Base-by-base conservation (phyloP, 2,113 vertebrate species). In the Oryzias celebensis region DNA sequence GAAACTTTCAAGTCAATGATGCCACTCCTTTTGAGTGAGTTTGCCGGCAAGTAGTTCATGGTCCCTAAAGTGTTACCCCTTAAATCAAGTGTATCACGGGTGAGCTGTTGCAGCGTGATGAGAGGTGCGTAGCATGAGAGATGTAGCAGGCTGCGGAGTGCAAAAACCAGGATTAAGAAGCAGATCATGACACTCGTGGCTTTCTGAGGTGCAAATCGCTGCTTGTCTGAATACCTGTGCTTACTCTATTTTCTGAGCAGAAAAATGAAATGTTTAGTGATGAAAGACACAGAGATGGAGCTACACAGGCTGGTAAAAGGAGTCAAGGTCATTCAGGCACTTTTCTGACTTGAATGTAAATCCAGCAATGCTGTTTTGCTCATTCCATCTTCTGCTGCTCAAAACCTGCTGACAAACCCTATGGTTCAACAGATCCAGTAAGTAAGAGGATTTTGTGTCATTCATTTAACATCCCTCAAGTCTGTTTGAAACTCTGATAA, bases 361-460 rank as follows among this genome's bases (percentile, higher is more conserved):
- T 86, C 86, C 86, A 87, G 82, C 86, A 87, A 71, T 83, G 83
- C 73, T 79, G 75, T 86, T 86, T 71, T 77, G 72, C 66, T 85
- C 85, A 88, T 88, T 85, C 83, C 66, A 58, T 56, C 75, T 31
- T 50, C 58, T 3, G 71, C 75, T 46, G 62, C 71, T 66, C 3
- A 1, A 57, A 82, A 83, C 85, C 65, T 83, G 86, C 86, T 86
- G 86, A 88, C 71, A 47, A 68, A n/a, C 68, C 61, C 43, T 57
- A 61, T 47, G 36, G 42, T 80, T 77, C 57, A 3, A 24, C 75
- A 84, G 78, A 80, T 77, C 49, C 75, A 72, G 79, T 62, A 69
- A 64, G 52, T 78, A 78, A 77, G 68, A 84, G 78, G 81, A 85
- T 82, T 86, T 78, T 70, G 57, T 71, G 71, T 81, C 66, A 28